Evolutionary conservation across 1,140 invertebrate genomes (phyloP), one percentile per base, ranked within the genome.

Genomic region (Idris sp.): DNA sequence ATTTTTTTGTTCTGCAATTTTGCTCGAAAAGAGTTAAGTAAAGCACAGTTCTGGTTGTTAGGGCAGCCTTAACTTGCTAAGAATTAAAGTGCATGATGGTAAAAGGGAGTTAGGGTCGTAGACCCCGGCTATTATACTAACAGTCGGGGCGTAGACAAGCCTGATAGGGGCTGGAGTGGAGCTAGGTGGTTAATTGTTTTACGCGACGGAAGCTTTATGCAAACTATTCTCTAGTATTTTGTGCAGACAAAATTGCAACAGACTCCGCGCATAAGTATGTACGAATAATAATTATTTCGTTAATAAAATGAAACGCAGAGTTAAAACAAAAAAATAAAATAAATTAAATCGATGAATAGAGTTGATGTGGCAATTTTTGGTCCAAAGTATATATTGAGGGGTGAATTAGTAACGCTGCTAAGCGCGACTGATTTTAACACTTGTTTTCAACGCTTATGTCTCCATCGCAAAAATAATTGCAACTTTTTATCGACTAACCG

Each of bases 371-470:
- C 65, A 67, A 13, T 68, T 77, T 54, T 31, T 1, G 56, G 9
- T 53, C 25, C 22, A 31, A 33, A 13, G 51, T 61, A 56, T 72
- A 44, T 43, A 51, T 30, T 67, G 14, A 15, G 19, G 14, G 22
- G 28, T n/a, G 26, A 58, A 19, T 48, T 49, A 22, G 72, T 14
- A 69, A 61, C 72, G 48, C 69, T 59, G n/a, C 73, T 58, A 71
- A 78, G 80, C 83, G 81, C 84, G 83, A 80, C 81, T 83, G 85
- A 86, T 87, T 86, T 86, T 81, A 22, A 86, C 86, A 87, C 85
- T 87, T 86, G 84, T 80, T 85, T 74, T 73, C 77, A 82, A 74
- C 56, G 79, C 54, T 83, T 79, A 84, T 76, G 80, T 85, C 83
- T 86, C 77, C 79, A 84, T 85, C 81, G 68, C 76, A 59, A 78